A percentile compares a stretch with the other conserved stretches of the same genome.
Evolutionary conservation across 2,888 invertebrate genomes (phyloP).

Genomic region (Anaspis maculata): DNA sequence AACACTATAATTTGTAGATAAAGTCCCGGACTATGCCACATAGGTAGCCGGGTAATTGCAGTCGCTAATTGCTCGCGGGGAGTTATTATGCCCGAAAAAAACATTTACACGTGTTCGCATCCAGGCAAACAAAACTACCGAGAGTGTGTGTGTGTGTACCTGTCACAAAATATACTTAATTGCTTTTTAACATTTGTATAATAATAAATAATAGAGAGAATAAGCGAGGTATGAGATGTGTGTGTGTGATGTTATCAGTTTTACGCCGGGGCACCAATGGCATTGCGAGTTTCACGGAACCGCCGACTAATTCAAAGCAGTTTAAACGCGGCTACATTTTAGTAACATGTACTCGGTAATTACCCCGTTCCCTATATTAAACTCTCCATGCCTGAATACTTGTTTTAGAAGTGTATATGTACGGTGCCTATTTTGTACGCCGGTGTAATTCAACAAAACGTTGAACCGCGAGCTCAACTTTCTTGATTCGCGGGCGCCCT

Average conservation of each 20-base stretch:
- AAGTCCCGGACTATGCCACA: no score
- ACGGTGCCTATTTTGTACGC: no score
- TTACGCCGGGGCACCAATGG: background rate
- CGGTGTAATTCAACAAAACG: no score
- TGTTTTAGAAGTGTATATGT: no score
- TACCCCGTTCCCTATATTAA: conserved; percentile 24
- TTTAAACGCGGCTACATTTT: conserved; percentile 26
- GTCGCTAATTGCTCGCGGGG: background rate
- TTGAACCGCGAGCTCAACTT: no score
- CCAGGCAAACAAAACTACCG: background rate
- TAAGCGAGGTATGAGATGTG: background rate
- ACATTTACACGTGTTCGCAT: background rate
- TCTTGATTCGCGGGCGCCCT: no score
- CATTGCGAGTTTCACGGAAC: conserved; percentile 27
- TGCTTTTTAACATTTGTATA: background rate
- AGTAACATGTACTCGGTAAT: conserved; percentile 28
- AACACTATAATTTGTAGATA: no score
- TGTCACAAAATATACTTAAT: background rate
- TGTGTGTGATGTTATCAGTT: background rate
- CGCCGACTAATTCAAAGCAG: conserved; percentile 28
- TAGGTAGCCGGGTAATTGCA: background rate
- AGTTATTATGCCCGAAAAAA: background rate
- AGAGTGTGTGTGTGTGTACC: background rate
- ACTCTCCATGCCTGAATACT: no score
- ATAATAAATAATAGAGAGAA: background rate